These are phyloP conservation scores for Trichopoda pennipes DNA, from an alignment of 2,888 invertebrate species.

Conservation along the genomic window DNA sequence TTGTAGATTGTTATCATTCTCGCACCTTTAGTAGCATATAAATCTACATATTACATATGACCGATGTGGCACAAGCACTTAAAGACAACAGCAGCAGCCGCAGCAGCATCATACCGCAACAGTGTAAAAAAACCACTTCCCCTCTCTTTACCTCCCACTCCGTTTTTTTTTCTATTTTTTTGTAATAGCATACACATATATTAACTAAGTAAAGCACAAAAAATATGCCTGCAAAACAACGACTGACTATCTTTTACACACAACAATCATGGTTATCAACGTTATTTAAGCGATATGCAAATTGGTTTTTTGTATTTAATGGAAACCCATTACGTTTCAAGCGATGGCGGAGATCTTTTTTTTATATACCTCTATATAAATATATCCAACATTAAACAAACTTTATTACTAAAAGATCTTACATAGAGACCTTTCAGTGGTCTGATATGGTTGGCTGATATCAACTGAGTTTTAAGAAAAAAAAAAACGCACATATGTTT, in stretches of 20 bases:
- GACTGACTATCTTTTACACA: conserved; percentile 49
- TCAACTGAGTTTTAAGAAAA: neutral
- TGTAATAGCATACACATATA: neutral
- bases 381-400: conserved; percentile 47
- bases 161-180: no score
- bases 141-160: neutral
- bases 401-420: conserved; percentile 26
- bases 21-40: conserved; percentile 70
- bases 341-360: conserved; percentile 65
- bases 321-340: conserved; percentile 66
- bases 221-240: neutral
- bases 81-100: neutral
- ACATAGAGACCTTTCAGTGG: conserved; percentile 39
- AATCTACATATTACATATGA: conserved; percentile 69
- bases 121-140: neutral
- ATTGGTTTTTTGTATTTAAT: conserved; percentile 68
- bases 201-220: conserved; percentile 5
- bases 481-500: conserved; percentile 29
- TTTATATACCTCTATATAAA: conserved; percentile 12
- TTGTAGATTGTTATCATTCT: conserved; percentile 70
- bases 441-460: conserved; percentile 56
- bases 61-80: conserved; percentile 60
- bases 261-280: conserved; percentile 67
- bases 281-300: conserved; percentile 69
- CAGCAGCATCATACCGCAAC: conserved; percentile 24